Percentiles rank a stretch among this genome's conserved stretches.
phyloP scores from a whole-genome alignment of 2,888 invertebrate species.

The Brassicogethes aeneus region DNA sequence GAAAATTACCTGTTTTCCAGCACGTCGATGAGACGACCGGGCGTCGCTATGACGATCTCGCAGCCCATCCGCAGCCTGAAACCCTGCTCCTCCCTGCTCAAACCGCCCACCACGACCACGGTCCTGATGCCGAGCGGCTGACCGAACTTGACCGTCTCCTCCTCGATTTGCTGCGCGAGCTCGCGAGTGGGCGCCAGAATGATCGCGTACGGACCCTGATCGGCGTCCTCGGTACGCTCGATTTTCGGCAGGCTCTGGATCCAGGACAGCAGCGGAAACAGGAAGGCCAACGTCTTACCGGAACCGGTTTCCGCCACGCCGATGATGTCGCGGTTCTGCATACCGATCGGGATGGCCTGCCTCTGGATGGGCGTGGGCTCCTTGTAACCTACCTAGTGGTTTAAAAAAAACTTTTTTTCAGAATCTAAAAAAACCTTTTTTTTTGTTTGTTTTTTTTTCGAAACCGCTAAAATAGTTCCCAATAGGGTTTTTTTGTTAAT shows the following conservation, averaged over 20 bases:
- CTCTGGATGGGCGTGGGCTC: slow-evolving; percentile 99
- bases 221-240: slow-evolving; percentile 81
- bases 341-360: slow-evolving; percentile 97
- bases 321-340: slow-evolving; percentile 92
- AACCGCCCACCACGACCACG: slow-evolving; percentile 95
- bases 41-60: slow-evolving; percentile 99
- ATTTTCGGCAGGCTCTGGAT: slow-evolving; percentile 96
- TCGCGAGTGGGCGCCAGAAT: slow-evolving; percentile 99
- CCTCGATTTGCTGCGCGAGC: slow-evolving; percentile 98
- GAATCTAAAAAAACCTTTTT: too few relatives aligned
- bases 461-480: too few relatives aligned
- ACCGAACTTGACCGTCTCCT: slow-evolving; percentile 97
- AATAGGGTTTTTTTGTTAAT: too few relatives aligned
- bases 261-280: slow-evolving; percentile 95
- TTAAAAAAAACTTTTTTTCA: too few relatives aligned
- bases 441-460: too few relatives aligned
- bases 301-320: slow-evolving; percentile 97
- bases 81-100: slow-evolving; percentile 97
- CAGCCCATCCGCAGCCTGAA: slow-evolving; percentile 93
- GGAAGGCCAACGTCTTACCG: slow-evolving; percentile 97
- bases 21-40: slow-evolving; percentile 98
- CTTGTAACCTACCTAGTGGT: slow-evolving; percentile 95
- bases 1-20: too few relatives aligned
- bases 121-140: slow-evolving; percentile 83
- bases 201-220: slow-evolving; percentile 97